These are phyloP conservation scores for Hormaphis cornu DNA, from an alignment of 1,140 invertebrate species.

Conservation along the genomic window DNA sequence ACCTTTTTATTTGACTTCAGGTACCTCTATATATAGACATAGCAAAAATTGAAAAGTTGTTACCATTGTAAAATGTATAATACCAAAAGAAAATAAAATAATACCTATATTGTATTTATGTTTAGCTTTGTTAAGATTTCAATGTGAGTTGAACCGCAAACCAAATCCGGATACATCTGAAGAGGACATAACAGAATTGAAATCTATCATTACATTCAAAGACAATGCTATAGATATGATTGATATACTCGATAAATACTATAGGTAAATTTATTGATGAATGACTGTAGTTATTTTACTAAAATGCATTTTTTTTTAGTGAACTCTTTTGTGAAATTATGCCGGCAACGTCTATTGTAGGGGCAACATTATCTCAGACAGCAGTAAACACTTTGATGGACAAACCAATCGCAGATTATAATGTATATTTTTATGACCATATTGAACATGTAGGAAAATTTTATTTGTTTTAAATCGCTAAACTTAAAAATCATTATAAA, in stretches of 20 bases:
- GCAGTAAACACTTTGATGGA: slow-evolving; percentile 37
- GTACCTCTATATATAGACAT: too few relatives aligned
- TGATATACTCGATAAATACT: background rate
- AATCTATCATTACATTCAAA: slow-evolving; percentile 33
- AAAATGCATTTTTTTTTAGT: background rate
- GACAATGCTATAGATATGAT: background rate
- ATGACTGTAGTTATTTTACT: background rate
- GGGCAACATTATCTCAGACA: slow-evolving; percentile 40
- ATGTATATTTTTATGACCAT: slow-evolving; percentile 4
- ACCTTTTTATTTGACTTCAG: background rate
- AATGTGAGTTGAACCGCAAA: slow-evolving; percentile 57
- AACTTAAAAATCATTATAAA: too few relatives aligned
- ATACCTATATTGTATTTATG: slow-evolving; percentile 9
- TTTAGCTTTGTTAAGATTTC: slow-evolving; percentile 62
- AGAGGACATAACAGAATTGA: slow-evolving; percentile 53
- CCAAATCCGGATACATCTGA: slow-evolving; percentile 54
- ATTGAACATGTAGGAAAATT: background rate
- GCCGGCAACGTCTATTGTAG: slow-evolving; percentile 36
- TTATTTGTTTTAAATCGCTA: background rate
- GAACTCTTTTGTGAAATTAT: slow-evolving; percentile 33
- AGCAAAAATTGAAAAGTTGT: too few relatives aligned
- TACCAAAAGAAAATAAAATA: slow-evolving; percentile 40
- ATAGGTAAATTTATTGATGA: background rate
- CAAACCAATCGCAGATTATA: background rate
- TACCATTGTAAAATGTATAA: too few relatives aligned